These are phyloP conservation scores for Zaprionus bogoriensis DNA, from an alignment of 2,888 invertebrate genomes.

Conservation along the genomic window DNA sequence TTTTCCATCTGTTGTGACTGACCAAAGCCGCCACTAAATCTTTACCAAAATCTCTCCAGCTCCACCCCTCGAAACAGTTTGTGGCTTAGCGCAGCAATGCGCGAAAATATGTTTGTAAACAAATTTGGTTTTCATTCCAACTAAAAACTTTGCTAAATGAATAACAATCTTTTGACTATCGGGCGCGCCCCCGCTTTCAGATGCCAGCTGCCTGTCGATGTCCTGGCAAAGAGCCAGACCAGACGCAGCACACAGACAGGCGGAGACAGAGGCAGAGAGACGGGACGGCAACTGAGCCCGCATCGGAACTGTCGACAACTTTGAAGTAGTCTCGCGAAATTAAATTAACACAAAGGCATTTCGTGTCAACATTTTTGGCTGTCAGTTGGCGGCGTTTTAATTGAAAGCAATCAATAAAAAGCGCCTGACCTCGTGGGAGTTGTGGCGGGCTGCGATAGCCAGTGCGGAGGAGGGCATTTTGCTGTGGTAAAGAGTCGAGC, in stretches of 20 bases:
- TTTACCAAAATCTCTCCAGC: neutral
- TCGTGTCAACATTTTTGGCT: conserved; percentile 51
- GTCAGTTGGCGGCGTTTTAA: conserved; percentile 66
- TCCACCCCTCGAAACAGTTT: conserved; percentile 13
- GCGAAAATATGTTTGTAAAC: conserved; percentile 53
- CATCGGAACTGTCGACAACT: conserved; percentile 56
- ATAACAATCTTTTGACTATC: conserved; percentile 25
- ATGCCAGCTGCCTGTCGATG: conserved; percentile 44
- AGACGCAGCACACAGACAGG: conserved; percentile 12
- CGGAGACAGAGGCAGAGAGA: neutral
- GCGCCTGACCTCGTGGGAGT: neutral
- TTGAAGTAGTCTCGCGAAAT: conserved; percentile 64
- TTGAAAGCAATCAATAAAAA: conserved; percentile 70
- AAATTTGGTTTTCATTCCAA: conserved; percentile 44
- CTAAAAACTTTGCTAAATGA: conserved; percentile 43
- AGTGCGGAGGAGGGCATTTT: neutral
- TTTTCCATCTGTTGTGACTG: conserved; percentile 2
- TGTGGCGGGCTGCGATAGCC: too few relatives aligned
- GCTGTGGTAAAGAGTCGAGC: conserved; percentile 5
- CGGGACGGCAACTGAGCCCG: conserved; percentile 17
- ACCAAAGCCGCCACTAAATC: neutral
- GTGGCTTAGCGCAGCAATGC: conserved; percentile 36
- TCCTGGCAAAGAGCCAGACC: conserved; percentile 25
- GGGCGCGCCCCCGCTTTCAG: neutral
- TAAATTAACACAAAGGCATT: conserved; percentile 71